Percentiles rank a stretch among this genome's conserved stretches.
These are phyloP conservation scores for Nothoprocta pentlandii DNA, from an alignment of 2,113 vertebrate species.

Conservation along the genomic window DNA sequence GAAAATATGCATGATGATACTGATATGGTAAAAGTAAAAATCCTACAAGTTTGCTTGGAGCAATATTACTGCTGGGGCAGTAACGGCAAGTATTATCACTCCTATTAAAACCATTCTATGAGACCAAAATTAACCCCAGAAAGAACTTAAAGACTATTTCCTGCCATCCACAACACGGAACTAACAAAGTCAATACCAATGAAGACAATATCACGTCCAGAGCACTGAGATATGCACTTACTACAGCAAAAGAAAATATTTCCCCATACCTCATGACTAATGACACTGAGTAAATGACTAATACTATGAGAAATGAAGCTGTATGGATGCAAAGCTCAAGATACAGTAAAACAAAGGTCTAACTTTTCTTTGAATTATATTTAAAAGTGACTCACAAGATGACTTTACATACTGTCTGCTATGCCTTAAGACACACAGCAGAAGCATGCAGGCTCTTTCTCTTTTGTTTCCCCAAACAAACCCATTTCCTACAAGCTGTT, in stretches of 20 bases:
- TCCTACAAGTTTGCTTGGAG: not conserved
- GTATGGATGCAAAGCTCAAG: not conserved
- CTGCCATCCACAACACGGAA: not conserved
- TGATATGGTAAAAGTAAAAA: not conserved
- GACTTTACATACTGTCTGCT: not conserved
- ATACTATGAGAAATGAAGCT: not conserved
- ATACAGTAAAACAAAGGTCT: not conserved
- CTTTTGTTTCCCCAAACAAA: conserved; percentile 63
- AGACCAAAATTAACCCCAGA: not conserved
- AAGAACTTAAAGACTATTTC: not conserved
- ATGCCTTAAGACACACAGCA: not conserved
- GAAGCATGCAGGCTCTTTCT: not conserved
- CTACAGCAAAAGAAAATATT: not conserved
- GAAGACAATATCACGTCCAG: not conserved
- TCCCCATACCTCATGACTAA: not conserved
- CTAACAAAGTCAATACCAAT: not conserved
- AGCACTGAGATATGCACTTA: not conserved
- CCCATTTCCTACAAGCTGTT: conserved; percentile 54
- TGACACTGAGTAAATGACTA: not conserved
- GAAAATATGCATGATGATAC: not conserved
- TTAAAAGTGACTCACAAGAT: not conserved
- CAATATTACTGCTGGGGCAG: not conserved
- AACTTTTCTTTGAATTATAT: not conserved
- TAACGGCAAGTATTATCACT: not conserved
- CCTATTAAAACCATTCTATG: not conserved